These are phyloP conservation scores for Danio kyathit DNA, from an alignment of 2,797 vertebrate genomes.

Conservation along the genomic window DNA sequence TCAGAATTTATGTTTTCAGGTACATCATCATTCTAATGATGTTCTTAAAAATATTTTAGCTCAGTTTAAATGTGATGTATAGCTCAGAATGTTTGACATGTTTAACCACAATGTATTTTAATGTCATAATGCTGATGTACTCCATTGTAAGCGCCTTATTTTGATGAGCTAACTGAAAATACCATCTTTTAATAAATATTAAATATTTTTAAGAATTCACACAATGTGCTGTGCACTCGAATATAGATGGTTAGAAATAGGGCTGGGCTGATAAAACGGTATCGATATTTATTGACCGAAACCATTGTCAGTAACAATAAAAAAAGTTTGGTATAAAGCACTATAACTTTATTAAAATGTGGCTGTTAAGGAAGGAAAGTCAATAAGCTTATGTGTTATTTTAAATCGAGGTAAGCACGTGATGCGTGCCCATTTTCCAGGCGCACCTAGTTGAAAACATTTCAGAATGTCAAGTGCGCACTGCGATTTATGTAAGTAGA, in stretches of 20 bases:
- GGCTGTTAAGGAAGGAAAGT: too few species aligned
- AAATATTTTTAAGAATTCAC: slow-evolving; percentile 46
- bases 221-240: slow-evolving; percentile 28
- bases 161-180: slow-evolving; percentile 37
- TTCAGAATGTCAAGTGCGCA: too few species aligned
- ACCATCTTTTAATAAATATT: slow-evolving; percentile 58
- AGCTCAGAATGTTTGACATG: not conserved
- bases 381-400: too few species aligned
- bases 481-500: too few species aligned
- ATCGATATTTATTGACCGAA: too few species aligned
- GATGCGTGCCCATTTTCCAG: too few species aligned
- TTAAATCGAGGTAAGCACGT: too few species aligned
- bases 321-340: too few species aligned
- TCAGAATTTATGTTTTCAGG: slow-evolving; percentile 14
- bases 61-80: slow-evolving; percentile 3
- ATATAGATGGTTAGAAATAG: slow-evolving; percentile 21
- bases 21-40: slow-evolving; percentile 7
- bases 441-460: too few species aligned
- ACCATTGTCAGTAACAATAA: too few species aligned
- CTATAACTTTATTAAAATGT: too few species aligned
- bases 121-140: slow-evolving; percentile 7
- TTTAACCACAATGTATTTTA: slow-evolving; percentile 3
- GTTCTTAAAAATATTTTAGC: slow-evolving; percentile 16
- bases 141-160: not conserved
- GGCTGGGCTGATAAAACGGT: too few species aligned